Evolutionary conservation across 2,888 invertebrate genomes (phyloP).

Genomic region (Drosophila subsilvestris): DNA sequence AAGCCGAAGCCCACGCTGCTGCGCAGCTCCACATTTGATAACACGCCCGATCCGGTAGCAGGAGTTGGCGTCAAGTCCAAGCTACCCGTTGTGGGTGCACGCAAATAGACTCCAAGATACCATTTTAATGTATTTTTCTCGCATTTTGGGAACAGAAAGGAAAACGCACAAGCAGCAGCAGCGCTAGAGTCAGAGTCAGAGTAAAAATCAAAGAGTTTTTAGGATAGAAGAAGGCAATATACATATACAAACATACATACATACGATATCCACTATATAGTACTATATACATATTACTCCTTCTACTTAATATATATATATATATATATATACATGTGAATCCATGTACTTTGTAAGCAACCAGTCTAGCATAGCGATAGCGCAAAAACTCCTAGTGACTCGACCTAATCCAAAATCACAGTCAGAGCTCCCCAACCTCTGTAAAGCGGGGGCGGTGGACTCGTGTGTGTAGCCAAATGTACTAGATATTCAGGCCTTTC

Average conservation of each 20-base stretch:
- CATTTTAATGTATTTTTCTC: conserved; percentile 25
- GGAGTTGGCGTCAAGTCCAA: conserved; percentile 40
- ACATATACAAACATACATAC: conserved; percentile 36
- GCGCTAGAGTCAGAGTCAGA: conserved; percentile 26
- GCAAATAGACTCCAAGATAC: conserved; percentile 48
- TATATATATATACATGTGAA: conserved; percentile 29
- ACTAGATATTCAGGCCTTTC: conserved; percentile 72
- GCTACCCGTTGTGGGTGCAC: conserved; percentile 66
- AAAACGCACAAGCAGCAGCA: conserved; percentile 45
- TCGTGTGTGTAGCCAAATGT: conserved; percentile 72
- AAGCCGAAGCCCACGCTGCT: conserved; percentile 62
- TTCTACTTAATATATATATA: conserved; percentile 37
- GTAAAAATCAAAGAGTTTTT: conserved; percentile 59
- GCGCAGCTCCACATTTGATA: conserved; percentile 83
- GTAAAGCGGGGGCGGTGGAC: conserved; percentile 5
- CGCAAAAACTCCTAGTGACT: conserved; percentile 42
- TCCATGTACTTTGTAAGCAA: conserved; percentile 36
- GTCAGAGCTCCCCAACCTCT: conserved; percentile 48
- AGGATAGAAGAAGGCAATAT: conserved; percentile 40
- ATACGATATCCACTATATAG: conserved; percentile 33
- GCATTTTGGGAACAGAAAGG: conserved; percentile 50
- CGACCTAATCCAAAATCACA: conserved; percentile 57
- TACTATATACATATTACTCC: conserved; percentile 48
- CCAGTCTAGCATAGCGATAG: conserved; percentile 41
- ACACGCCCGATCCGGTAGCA: conserved; percentile 60